Evolutionary conservation across 2,797 vertebrate genomes (phyloP).

Genomic region (Bryconaethiops microstoma): DNA sequence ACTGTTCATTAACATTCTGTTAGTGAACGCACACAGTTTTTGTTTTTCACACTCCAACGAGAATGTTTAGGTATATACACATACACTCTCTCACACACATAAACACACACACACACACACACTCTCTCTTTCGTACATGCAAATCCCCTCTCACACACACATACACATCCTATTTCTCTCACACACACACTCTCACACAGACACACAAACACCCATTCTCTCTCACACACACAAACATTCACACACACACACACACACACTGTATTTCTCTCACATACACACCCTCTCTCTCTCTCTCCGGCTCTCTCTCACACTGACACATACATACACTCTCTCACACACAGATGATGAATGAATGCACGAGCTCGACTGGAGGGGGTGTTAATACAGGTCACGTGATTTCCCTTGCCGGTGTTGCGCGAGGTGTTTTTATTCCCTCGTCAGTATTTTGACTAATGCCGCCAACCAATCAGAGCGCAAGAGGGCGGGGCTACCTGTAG

Average conservation of each 20-base stretch:
- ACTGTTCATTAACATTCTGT: background rate
- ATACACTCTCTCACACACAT: background rate
- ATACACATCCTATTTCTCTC: background rate
- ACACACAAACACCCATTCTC: background rate
- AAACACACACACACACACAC: background rate
- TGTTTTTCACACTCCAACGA: no score
- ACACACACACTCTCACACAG: no score
- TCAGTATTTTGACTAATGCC: background rate
- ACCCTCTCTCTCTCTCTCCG: no score
- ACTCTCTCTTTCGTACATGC: no score
- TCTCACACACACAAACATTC: no score
- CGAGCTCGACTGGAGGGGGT: background rate
- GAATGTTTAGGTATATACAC: no score
- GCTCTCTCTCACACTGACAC: no score
- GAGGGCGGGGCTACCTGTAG: background rate
- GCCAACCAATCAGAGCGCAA: background rate
- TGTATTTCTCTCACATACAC: no score
- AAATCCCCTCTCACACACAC: no score
- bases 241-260: background rate
- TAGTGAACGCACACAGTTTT: background rate
- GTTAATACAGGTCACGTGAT: constrained; percentile 44
- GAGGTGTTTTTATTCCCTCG: background rate
- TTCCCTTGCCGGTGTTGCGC: constrained; percentile 16
- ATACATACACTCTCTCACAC: background rate
- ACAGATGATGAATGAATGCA: background rate